Evolutionary conservation across 2,888 invertebrate genomes (phyloP), one percentile per base, ranked within the genome.

Genomic region (Drosophila paranaensis): DNA sequence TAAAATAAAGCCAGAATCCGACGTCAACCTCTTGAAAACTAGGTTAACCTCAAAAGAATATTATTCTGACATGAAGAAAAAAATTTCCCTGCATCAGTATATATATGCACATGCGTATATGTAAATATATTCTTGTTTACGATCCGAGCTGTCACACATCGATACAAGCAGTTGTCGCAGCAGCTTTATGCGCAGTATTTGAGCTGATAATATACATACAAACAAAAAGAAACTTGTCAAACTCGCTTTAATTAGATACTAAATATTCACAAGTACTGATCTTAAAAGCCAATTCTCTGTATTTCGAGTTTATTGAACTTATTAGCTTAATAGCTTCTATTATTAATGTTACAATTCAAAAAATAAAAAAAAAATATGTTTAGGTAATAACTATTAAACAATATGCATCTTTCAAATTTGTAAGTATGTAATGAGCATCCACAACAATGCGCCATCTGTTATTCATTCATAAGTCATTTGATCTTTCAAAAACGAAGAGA

Each of bases 241-340:
- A 87, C 84, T 64, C 73, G 84, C 37, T 84, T 80, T 84, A 85
- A 85, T 87, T 78, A 82, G 74, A 63, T 63, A 67, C 61, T 46
- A 72, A 77, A 70, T 69, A 81, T 57, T 56, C 46, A 30, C 39
- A 54, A 61, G 60, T 65, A 61, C 50, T 58, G 66, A 55, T 51
- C 55, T 37, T 56, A 16, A 51, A 58, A 9, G 25, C 10, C 25
- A 46, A 37, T 45, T 61, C 48, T 25, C 25, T 63, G 20, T 33
- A 53, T 50, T 65, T 33, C 40, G 39, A 55, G 79, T 72, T 81
- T 69, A 39, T 71, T 82, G 82, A 84, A 82, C 88, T 70, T n/a
- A n/a, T n/a, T n/a, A n/a, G n/a, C 14, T 30, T 39, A 68, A 50
- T 37, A 37, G 6, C 50, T 37, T 14, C 16, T 48, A 30, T 53